These are phyloP conservation scores for Erebia epiphron DNA, from an alignment of 2,888 invertebrate genomes.

Conservation along the genomic window DNA sequence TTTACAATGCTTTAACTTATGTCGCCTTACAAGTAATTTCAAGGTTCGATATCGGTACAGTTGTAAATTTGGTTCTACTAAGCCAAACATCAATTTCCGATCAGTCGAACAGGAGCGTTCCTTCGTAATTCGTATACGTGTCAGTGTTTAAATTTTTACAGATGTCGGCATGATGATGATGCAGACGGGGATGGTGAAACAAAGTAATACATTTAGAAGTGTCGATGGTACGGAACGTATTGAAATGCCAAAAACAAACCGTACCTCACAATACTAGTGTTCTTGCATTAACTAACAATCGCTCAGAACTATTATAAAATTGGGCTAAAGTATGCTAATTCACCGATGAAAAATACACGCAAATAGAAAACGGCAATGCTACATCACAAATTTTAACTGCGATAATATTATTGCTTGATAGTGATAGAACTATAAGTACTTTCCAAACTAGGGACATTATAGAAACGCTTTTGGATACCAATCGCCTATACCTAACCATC, in stretches of 20 bases:
- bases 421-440: slow-evolving; percentile 27
- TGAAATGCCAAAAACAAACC: slow-evolving; percentile 60
- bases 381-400: slow-evolving; percentile 56
- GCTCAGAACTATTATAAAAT: slow-evolving; percentile 66
- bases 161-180: slow-evolving; percentile 99
- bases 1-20: neutral
- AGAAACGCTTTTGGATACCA: slow-evolving; percentile 42
- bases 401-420: slow-evolving; percentile 36
- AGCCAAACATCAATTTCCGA: slow-evolving; percentile 44
- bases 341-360: slow-evolving; percentile 75
- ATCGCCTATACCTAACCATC: slow-evolving; percentile 24
- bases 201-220: slow-evolving; percentile 89
- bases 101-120: slow-evolving; percentile 60
- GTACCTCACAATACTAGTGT: slow-evolving; percentile 78
- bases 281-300: slow-evolving; percentile 80
- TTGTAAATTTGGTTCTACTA: slow-evolving; percentile 41
- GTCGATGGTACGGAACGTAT: slow-evolving; percentile 90
- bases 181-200: slow-evolving; percentile 98
- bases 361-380: slow-evolving; percentile 74
- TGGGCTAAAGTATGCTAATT: slow-evolving; percentile 78
- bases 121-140: slow-evolving; percentile 62
- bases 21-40: neutral
- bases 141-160: slow-evolving; percentile 89
- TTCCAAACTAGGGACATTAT: slow-evolving; percentile 27
- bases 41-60: slow-evolving; percentile 1